Evolutionary conservation across 2,888 invertebrate species (phyloP).

Genomic region (Nebria salina): DNA sequence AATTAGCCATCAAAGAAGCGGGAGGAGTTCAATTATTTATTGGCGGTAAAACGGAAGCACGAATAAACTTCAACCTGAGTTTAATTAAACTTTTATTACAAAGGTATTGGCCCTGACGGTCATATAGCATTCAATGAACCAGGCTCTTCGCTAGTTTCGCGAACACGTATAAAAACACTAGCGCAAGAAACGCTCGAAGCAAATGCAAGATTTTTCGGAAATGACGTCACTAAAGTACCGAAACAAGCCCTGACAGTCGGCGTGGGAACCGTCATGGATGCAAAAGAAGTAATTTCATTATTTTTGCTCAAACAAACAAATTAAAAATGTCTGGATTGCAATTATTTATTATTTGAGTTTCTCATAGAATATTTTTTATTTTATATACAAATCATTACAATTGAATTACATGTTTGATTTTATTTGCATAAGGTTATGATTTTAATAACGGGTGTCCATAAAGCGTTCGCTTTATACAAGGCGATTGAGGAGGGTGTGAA

Average conservation of each 20-base stretch:
- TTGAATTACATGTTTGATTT: conserved; percentile 18
- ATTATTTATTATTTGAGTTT: too few species aligned
- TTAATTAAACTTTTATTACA: conserved; percentile 40
- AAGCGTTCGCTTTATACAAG: conserved; percentile 91
- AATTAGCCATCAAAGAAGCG: conserved; percentile 79
- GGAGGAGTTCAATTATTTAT: conserved; percentile 93
- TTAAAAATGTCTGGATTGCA: background rate
- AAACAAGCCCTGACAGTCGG: conserved; percentile 93
- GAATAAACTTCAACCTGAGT: conserved; percentile 1
- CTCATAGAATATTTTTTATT: too few species aligned
- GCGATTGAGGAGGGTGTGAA: conserved; percentile 97
- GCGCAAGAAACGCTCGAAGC: conserved; percentile 93
- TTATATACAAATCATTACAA: too few species aligned
- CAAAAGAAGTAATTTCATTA: conserved; percentile 70
- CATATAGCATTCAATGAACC: conserved; percentile 98
- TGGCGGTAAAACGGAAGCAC: conserved; percentile 70
- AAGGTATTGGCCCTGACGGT: conserved; percentile 94
- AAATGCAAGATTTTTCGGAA: conserved; percentile 93
- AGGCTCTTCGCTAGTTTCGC: conserved; percentile 89
- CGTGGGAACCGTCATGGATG: conserved; percentile 96
- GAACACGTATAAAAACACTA: conserved; percentile 93
- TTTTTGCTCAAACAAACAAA: background rate
- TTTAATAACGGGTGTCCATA: conserved; percentile 91
- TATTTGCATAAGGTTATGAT: conserved; percentile 78
- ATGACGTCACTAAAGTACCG: conserved; percentile 89